These are phyloP conservation scores for Berghia stephanieae DNA, from an alignment of 1,140 invertebrate species.

Conservation along the genomic window DNA sequence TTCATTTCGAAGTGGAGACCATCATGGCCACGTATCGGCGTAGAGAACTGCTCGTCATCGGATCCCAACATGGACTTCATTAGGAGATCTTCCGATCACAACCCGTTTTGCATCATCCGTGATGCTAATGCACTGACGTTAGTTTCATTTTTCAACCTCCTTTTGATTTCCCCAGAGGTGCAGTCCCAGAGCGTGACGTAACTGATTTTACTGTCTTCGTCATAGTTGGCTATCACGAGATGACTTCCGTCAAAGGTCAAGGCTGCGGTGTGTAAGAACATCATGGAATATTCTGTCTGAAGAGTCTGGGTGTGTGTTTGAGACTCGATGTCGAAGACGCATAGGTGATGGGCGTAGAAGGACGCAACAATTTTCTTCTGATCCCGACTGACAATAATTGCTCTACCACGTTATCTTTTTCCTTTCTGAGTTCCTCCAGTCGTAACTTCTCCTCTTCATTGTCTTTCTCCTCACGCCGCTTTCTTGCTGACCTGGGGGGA, in stretches of 20 bases:
- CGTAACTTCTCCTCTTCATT: conserved; percentile 47
- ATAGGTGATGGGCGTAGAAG: conserved; percentile 64
- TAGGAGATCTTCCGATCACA: conserved; percentile 57
- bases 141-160: conserved; percentile 59
- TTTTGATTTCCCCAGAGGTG: conserved; percentile 52
- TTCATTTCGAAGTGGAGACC: conserved; percentile 50
- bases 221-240: conserved; percentile 64
- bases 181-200: conserved; percentile 65
- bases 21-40: conserved; percentile 51
- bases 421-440: conserved; percentile 53
- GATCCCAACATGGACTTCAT: conserved; percentile 63
- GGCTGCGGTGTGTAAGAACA: conserved; percentile 59
- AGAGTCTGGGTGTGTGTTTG: conserved; percentile 56
- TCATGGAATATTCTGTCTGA: conserved; percentile 58
- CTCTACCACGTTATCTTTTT: conserved; percentile 63
- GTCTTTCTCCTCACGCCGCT: conserved; percentile 48
- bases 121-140: conserved; percentile 60
- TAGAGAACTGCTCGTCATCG: conserved; percentile 41
- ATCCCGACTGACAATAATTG: conserved; percentile 60
- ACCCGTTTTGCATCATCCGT: conserved; percentile 56
- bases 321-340: conserved; percentile 58
- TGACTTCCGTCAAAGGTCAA: conserved; percentile 55
- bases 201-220: conserved; percentile 62
- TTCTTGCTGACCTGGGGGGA: conserved; percentile 42
- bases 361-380: conserved; percentile 61